A percentile compares a stretch with the other conserved stretches of the same genome.
Conservation (phyloP, 2,888 invertebrate genomes). For the Caenorhabditis angaria region DNA sequence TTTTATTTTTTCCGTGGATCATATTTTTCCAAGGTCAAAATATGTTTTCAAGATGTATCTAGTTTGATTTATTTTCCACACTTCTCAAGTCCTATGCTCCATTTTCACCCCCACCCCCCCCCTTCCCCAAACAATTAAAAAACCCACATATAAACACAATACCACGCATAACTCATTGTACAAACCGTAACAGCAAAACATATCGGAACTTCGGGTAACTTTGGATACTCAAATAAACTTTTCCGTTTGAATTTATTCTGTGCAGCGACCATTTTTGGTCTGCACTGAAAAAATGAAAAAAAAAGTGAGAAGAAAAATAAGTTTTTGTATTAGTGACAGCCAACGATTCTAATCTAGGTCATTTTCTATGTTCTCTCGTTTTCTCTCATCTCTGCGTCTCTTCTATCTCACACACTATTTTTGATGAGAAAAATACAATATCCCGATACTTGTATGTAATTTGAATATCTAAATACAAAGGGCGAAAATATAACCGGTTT, state of each 20-base stretch:
- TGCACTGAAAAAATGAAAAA: not conserved
- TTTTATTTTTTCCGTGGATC: too few species aligned
- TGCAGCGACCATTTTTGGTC: not conserved
- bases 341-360: slow-evolving; percentile 13
- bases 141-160: slow-evolving; percentile 36
- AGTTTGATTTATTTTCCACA: too few species aligned
- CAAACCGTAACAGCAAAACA: slow-evolving; percentile 58
- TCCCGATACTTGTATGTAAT: not conserved
- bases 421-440: not conserved
- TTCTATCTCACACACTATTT: not conserved
- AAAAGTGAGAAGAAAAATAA: not conserved
- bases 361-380: slow-evolving; percentile 9
- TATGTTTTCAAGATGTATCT: too few species aligned
- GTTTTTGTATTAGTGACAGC: slow-evolving; percentile 2
- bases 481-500: not conserved
- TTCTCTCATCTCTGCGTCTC: slow-evolving; percentile 6
- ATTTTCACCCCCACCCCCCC: too few species aligned
- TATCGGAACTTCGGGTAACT: slow-evolving; percentile 63
- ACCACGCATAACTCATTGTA: slow-evolving; percentile 61
- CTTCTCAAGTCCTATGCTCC: too few species aligned
- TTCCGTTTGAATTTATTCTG: not conserved
- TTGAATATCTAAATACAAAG: too few species aligned
- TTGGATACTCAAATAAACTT: slow-evolving; percentile 66
- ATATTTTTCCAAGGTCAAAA: too few species aligned
- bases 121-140: slow-evolving; percentile 13